Base-by-base conservation (phyloP, 2,113 vertebrate genomes). In the Nyctereutes procyonoides region DNA sequence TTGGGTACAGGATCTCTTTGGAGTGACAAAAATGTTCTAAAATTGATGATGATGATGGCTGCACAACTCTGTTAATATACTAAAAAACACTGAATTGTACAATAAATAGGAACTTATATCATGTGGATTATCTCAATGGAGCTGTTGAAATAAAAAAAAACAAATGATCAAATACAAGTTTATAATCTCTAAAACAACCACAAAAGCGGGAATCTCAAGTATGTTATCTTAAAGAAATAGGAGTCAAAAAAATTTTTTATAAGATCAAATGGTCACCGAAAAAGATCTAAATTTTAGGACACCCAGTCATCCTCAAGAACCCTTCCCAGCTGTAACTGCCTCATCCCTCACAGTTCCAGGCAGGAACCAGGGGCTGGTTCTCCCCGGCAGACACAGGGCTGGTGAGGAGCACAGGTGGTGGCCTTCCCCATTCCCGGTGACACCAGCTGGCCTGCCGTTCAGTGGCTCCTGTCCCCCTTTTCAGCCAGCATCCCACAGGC, bases 111-210 rank as follows among this genome's bases (percentile, higher is more conserved):
- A 53, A 56, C 38, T 82, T 87, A 16, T 65, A 63, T 77, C 85
- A 53, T 38, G 51, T 63, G 76, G 43, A 77, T 93, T 84, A 87
- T 86, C 53, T 92, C 53, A 62, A 69, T n/a, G 76, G 93, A 93
- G 32, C 24, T 76, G 22, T 73, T 77, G 89, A 96, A 94, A 93
- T 43, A 22, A 93, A 94, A 95, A 69, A 58, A 51, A 91, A 85
- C n/a, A 71, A 67, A 69, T 63, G 79, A 86, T 63, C 26, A 86
- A 76, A 82, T 26, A 71, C 55, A 53, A 94, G 55, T 26, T 58
- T 51, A 56, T 19, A 94, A 43, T 15, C 26, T 71, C 79, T 83
- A 79, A 85, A 79, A 81, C 35, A 38, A 88, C 48, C 62, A 71
- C n/a, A 90, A 76, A 85, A 85, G 26, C 16, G 80, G 38, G 32